Evolutionary conservation across 2,888 invertebrate genomes (phyloP).

Genomic region (Trypoxylon attenuatum): DNA sequence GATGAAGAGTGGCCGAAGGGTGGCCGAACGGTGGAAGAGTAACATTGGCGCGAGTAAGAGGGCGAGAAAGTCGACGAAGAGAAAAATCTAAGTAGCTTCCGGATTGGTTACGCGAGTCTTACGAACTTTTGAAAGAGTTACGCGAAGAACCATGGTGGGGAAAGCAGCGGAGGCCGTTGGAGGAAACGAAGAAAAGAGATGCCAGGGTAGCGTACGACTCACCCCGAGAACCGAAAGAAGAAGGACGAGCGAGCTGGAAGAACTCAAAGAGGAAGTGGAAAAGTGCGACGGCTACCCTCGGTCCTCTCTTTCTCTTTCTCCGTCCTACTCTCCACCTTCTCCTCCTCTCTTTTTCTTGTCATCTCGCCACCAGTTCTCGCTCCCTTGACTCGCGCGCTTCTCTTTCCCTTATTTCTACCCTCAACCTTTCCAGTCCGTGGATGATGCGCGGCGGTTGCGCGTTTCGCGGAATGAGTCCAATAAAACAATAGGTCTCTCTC

Average conservation of each 20-base stretch:
- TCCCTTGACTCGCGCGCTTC: neutral
- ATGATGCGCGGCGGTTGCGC: conserved; percentile 43
- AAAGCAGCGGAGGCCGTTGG: neutral
- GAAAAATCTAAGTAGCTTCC: conserved; percentile 64
- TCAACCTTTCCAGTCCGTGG: conserved; percentile 29
- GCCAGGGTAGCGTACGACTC: no score
- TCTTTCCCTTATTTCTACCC: no score
- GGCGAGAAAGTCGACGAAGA: conserved; percentile 42
- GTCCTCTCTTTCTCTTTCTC: neutral
- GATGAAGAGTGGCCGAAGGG: neutral
- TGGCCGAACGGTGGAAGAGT: conserved; percentile 1
- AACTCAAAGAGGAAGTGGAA: no score
- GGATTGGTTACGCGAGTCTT: conserved; percentile 63
- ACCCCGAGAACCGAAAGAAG: conserved; percentile 12
- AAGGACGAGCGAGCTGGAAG: conserved; percentile 36
- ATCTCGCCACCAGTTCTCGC: neutral
- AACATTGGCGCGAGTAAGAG: no score
- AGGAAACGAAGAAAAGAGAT: conserved; percentile 12
- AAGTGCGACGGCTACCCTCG: conserved; percentile 27
- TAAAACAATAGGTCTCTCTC: conserved; percentile 32
- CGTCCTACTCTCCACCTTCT: neutral
- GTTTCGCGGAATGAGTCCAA: conserved; percentile 37
- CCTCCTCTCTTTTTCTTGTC: neutral
- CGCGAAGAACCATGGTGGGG: conserved; percentile 33
- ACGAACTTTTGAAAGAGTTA: conserved; percentile 53